Conservation (phyloP, 2,797 vertebrate species). For the Pachyuromys duprasi region DNA sequence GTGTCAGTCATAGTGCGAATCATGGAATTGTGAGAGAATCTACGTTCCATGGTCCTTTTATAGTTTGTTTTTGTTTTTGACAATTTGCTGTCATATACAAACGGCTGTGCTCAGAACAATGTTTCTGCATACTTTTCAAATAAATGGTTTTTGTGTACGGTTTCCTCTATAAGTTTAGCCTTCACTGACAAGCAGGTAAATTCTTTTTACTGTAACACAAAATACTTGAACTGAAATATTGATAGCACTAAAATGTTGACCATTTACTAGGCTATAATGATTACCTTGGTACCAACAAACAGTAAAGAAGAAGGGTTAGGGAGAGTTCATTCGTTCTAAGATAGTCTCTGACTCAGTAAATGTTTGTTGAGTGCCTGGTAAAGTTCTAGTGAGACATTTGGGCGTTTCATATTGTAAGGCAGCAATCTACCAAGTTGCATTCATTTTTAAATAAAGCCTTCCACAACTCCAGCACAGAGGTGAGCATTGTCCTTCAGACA, state of each 20-base stretch:
- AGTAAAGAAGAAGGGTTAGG: background rate
- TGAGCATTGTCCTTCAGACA: background rate
- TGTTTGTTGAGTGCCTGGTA: background rate
- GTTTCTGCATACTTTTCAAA: background rate
- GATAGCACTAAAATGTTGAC: background rate
- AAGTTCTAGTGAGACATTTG: background rate
- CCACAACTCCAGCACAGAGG: background rate
- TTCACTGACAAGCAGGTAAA: constrained; percentile 25
- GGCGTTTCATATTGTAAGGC: background rate
- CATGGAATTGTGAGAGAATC: background rate
- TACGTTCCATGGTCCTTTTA: background rate
- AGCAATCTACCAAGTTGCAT: background rate
- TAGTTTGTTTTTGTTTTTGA: background rate
- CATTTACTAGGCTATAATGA: background rate
- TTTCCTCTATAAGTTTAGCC: background rate
- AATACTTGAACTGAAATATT: background rate
- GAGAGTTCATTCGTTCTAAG: background rate
- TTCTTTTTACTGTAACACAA: constrained; percentile 39
- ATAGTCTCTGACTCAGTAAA: background rate
- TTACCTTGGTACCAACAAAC: background rate
- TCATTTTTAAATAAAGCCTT: background rate
- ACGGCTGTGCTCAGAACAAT: background rate
- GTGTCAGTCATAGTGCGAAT: background rate
- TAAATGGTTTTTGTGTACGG: background rate
- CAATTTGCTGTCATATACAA: background rate